A percentile compares a stretch with the other conserved stretches of the same genome.
Conservation (phyloP, 1,140 invertebrate genomes). For the Drosophila repletoides region DNA sequence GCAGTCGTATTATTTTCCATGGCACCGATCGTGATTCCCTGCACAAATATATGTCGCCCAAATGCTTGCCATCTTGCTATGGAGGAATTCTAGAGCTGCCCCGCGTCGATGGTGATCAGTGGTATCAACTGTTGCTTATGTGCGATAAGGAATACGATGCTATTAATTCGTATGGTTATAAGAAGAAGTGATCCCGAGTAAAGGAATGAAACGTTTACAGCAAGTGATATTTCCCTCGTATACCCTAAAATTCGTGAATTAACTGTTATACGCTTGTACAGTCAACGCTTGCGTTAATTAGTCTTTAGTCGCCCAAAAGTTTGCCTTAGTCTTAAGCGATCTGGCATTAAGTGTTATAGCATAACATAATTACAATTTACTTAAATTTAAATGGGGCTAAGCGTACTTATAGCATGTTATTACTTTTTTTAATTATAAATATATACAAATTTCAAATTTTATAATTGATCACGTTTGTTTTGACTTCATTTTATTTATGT, state of each 20-base stretch:
- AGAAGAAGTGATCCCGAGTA: slow-evolving; percentile 84
- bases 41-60: slow-evolving; percentile 90
- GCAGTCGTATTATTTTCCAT: slow-evolving; percentile 90
- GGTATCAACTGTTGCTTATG: slow-evolving; percentile 87
- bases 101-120: slow-evolving; percentile 86
- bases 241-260: slow-evolving; percentile 44
- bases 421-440: slow-evolving; percentile 13
- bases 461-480: background rate
- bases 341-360: slow-evolving; percentile 53
- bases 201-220: slow-evolving; percentile 9
- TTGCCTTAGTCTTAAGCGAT: slow-evolving; percentile 66
- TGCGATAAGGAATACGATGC: slow-evolving; percentile 89
- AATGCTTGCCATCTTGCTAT: slow-evolving; percentile 90
- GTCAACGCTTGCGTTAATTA: slow-evolving; percentile 18
- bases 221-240: slow-evolving; percentile 63
- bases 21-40: slow-evolving; percentile 91
- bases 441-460: slow-evolving; percentile 15
- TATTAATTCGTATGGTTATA: slow-evolving; percentile 90
- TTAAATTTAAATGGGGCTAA: slow-evolving; percentile 57
- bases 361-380: slow-evolving; percentile 25
- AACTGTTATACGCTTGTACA: slow-evolving; percentile 64
- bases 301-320: slow-evolving; percentile 50
- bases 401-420: slow-evolving; percentile 65
- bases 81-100: slow-evolving; percentile 89
- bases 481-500: slow-evolving; percentile 22